Percentiles rank a stretch among this genome's conserved stretches.
Conservation (phyloP, 2,113 vertebrate genomes). For the Hemichromis elongatus region DNA sequence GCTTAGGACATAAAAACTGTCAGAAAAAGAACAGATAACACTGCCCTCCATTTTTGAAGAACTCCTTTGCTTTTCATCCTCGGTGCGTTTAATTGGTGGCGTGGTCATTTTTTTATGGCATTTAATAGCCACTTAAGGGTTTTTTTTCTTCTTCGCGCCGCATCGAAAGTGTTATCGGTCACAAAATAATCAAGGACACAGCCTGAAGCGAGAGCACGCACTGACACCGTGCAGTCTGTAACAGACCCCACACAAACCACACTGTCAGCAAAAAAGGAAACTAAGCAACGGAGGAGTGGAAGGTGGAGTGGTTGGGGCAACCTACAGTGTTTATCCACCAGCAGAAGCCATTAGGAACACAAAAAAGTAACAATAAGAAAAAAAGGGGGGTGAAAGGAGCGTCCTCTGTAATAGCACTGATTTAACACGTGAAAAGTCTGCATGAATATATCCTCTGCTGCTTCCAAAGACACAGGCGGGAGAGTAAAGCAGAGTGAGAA, state of each 20-base stretch:
- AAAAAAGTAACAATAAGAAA: background rate
- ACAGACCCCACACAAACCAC: background rate
- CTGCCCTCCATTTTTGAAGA: background rate
- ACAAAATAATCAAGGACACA: constrained; percentile 32
- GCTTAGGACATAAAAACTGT: constrained; percentile 8
- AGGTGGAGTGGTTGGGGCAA: background rate
- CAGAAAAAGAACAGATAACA: background rate
- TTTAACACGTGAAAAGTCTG: background rate
- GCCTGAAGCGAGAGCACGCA: constrained; percentile 3
- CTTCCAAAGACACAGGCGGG: background rate
- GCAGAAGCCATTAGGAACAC: background rate
- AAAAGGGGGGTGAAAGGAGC: background rate
- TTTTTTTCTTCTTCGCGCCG: background rate
- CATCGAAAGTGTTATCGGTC: background rate
- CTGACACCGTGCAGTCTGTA: constrained; percentile 2
- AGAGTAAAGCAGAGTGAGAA: background rate
- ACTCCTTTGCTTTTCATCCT: background rate
- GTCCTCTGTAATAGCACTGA: background rate
- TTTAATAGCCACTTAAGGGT: background rate
- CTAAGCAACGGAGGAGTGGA: background rate
- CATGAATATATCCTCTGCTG: background rate
- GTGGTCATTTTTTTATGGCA: background rate
- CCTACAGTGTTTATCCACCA: background rate
- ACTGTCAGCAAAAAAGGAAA: constrained; percentile 25
- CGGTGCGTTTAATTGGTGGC: background rate